phyloP scores from a whole-genome alignment of 1,140 invertebrate genomes.

The Bombus balteatus region DNA sequence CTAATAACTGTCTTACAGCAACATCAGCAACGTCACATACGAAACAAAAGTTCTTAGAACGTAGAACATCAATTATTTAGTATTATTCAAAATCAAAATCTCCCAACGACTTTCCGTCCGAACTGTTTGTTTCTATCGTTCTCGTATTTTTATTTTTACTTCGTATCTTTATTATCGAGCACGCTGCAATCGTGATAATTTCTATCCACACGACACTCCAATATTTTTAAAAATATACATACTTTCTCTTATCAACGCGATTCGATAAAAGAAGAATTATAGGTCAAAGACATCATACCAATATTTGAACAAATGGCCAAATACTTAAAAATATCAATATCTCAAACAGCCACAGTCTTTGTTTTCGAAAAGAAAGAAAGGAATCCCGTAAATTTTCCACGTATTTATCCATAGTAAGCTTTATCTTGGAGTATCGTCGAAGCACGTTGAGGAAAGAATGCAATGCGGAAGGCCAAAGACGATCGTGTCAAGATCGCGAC shows the following conservation, averaged over 20 bases:
- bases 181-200: background rate
- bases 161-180: background rate
- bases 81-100: no score
- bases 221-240: background rate
- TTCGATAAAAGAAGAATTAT: background rate
- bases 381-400: background rate
- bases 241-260: background rate
- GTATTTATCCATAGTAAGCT: background rate
- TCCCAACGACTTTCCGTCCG: no score
- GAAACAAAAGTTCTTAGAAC: background rate
- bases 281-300: background rate
- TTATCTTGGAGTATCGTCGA: conserved; percentile 11
- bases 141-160: background rate
- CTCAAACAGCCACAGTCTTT: background rate
- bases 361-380: background rate
- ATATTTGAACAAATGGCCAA: background rate
- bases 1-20: background rate
- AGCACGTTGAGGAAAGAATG: conserved; percentile 64
- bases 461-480: conserved; percentile 73
- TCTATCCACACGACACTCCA: background rate
- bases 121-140: no score
- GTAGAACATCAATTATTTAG: background rate
- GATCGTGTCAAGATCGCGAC: conserved; percentile 62
- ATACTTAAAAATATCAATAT: background rate
- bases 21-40: no score